Base-by-base conservation (phyloP, 1,140 invertebrate species). In the Physella acuta region DNA sequence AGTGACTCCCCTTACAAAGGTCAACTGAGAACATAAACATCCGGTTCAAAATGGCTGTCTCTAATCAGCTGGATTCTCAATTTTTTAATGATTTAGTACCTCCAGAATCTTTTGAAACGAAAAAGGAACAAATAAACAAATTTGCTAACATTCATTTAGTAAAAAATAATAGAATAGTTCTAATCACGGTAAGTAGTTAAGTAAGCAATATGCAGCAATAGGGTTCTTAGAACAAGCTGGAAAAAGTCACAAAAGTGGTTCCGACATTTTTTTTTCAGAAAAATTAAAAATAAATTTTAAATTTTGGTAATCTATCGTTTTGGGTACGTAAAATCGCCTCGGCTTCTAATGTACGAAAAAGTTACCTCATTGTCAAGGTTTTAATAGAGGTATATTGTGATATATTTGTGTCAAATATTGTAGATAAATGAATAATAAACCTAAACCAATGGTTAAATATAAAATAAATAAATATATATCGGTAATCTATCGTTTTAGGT, bases 181-280 rank as follows among this genome's bases (percentile, higher is more conserved):
- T 61, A 39, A 36, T 61, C 26, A 61, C 59, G 0, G 59, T 61
- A 24, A 60, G 58, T 60, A 60, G n/a, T 3, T n/a, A n/a, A n/a
- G n/a, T n/a, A n/a, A n/a, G n/a, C n/a, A n/a, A n/a, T n/a, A n/a
- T n/a, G n/a, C n/a, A n/a, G n/a, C n/a, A n/a, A n/a, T n/a, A n/a
- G n/a, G n/a, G n/a, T n/a, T n/a, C n/a, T n/a, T n/a, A n/a, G n/a
- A n/a, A n/a, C n/a, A n/a, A n/a, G n/a, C n/a, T n/a, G n/a, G n/a
- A n/a, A n/a, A n/a, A n/a, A n/a, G n/a, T n/a, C n/a, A n/a, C n/a
- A n/a, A 1, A 24, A 5, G 20, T 44, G 39, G 39, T 20, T 20
- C 8, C 20, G 8, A 11, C 39, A 20, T 11, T 20, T 20, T 11
- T 44, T 8, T 53, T 53, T 53, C 28, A n/a, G 28, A 3, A 53